Conservation (phyloP, 2,888 invertebrate species). For the Archips crataeganus region DNA sequence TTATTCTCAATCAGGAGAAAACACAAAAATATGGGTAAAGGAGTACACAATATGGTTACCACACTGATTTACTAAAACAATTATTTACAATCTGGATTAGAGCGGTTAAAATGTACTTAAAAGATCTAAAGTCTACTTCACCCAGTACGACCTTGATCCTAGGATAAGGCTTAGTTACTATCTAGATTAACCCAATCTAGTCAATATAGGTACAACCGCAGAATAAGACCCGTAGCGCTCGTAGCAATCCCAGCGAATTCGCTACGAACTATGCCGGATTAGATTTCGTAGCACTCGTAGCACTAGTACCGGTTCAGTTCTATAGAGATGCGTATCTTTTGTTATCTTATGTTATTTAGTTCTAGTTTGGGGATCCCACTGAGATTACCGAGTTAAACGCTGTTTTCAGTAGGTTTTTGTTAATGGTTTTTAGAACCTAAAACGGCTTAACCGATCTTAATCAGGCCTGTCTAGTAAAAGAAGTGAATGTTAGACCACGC, state of each 20-base stretch:
- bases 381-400: background rate
- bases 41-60: no score
- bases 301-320: background rate
- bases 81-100: background rate
- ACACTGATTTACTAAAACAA: no score
- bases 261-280: conserved; percentile 13
- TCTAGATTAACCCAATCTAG: conserved; percentile 8
- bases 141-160: background rate
- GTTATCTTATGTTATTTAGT: background rate
- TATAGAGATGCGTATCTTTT: background rate
- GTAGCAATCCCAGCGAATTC: conserved; percentile 5
- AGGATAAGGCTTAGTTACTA: background rate
- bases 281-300: conserved; percentile 1
- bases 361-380: background rate
- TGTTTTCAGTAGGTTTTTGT: no score
- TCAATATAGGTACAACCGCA: background rate
- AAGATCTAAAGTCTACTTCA: background rate
- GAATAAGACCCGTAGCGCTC: background rate
- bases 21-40: no score
- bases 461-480: no score
- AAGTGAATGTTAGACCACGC: no score
- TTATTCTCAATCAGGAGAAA: no score
- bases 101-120: background rate
- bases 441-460: no score
- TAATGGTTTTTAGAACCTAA: no score